Evolutionary conservation across 1,140 invertebrate genomes (phyloP).

Genomic region (Antheraea mylitta): DNA sequence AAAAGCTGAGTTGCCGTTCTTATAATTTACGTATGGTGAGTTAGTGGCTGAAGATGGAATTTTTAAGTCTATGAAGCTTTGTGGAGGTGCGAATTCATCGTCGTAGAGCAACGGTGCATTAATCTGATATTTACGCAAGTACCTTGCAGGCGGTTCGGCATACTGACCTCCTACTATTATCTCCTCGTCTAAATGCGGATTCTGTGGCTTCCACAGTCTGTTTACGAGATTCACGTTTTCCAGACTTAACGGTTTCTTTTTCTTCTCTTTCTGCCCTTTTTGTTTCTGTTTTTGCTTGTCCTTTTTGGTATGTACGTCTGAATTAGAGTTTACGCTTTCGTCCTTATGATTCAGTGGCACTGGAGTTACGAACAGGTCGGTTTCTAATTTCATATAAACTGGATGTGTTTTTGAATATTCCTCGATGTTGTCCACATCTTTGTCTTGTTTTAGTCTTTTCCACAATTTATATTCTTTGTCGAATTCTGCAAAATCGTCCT

Average conservation of each 20-base stretch:
- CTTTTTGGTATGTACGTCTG: conserved; percentile 28
- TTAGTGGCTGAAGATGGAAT: conserved; percentile 48
- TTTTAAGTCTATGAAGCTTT: conserved; percentile 37
- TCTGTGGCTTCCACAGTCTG: conserved; percentile 19
- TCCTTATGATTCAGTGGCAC: conserved; percentile 20
- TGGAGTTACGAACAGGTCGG: conserved; percentile 20
- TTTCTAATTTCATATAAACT: conserved; percentile 28
- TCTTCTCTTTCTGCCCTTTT: conserved; percentile 16
- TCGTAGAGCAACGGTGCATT: conserved; percentile 35
- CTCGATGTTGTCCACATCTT: conserved; percentile 28
- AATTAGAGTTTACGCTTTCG: conserved; percentile 25
- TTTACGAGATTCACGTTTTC: conserved; percentile 18
- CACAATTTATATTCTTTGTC: conserved; percentile 34
- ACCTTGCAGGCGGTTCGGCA: conserved; percentile 68
- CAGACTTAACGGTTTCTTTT: conserved; percentile 5
- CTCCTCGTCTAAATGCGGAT: conserved; percentile 30
- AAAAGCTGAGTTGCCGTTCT: conserved; percentile 74
- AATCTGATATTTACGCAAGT: conserved; percentile 41
- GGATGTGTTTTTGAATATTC: conserved; percentile 38
- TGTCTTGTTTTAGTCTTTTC: conserved; percentile 30
- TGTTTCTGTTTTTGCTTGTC: conserved; percentile 18
- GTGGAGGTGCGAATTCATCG: conserved; percentile 40
- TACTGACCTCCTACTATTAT: conserved; percentile 68
- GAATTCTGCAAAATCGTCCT: neutral
- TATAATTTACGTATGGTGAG: conserved; percentile 72